These are phyloP conservation scores for Genyomyrus donnyi DNA, from an alignment of 2,113 vertebrate species.

Conservation along the genomic window DNA sequence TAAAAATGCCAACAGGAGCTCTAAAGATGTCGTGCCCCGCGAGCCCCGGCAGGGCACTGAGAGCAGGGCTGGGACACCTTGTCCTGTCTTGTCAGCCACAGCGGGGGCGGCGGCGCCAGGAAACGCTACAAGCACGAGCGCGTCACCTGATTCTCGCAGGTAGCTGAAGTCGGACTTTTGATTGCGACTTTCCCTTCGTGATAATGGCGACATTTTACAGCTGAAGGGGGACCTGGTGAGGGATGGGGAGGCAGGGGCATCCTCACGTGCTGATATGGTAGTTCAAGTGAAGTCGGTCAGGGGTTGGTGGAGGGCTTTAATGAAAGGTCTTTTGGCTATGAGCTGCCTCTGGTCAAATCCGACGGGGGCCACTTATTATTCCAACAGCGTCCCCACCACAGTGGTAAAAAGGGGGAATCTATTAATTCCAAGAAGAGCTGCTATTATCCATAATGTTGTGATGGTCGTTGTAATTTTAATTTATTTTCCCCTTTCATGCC, in stretches of 20 bases:
- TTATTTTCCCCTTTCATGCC: background rate
- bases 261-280: background rate
- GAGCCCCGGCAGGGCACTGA: background rate
- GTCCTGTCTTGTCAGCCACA: background rate
- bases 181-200: background rate
- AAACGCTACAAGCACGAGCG: background rate
- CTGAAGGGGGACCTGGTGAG: background rate
- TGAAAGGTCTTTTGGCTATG: background rate
- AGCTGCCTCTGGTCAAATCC: background rate
- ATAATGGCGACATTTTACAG: background rate
- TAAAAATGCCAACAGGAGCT: conserved; percentile 1
- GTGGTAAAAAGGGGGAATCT: background rate
- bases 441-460: background rate
- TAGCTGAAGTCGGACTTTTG: background rate
- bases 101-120: background rate
- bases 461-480: background rate
- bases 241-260: background rate
- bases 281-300: background rate
- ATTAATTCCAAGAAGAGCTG: background rate
- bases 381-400: background rate
- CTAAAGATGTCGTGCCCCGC: background rate
- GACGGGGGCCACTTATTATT: background rate
- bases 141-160: background rate
- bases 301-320: background rate
- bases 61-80: background rate